phyloP scores from a whole-genome alignment of 2,797 vertebrate genomes.

The Oryzias sinensis region DNA sequence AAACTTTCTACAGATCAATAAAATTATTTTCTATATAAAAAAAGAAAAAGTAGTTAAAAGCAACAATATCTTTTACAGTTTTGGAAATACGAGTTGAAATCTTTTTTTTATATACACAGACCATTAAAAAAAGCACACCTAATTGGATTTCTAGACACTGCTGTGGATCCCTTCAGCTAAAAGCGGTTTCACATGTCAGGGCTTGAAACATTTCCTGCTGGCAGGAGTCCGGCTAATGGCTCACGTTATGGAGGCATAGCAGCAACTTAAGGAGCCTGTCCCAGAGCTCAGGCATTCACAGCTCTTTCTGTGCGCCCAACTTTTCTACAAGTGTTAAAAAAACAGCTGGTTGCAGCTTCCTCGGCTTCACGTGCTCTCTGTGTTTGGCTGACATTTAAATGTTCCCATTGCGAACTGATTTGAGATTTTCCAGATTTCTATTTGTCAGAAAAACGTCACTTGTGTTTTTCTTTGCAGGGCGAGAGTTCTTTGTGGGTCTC shows the following conservation, averaged over 20 bases:
- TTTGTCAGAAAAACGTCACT: neutral
- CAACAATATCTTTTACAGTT: slow-evolving; percentile 39
- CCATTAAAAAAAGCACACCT: slow-evolving; percentile 64
- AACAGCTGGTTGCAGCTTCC: slow-evolving; percentile 15
- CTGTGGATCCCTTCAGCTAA: slow-evolving; percentile 62
- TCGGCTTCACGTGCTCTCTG: slow-evolving; percentile 2
- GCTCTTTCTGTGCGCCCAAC: slow-evolving; percentile 25
- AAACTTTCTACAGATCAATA: no score
- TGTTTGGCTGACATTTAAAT: no score
- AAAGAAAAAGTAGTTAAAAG: no score
- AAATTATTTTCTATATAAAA: no score
- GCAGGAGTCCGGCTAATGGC: slow-evolving; percentile 52
- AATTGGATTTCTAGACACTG: slow-evolving; percentile 74
- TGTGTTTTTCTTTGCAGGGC: slow-evolving; percentile 71
- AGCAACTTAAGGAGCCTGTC: slow-evolving; percentile 48
- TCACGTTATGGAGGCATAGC: slow-evolving; percentile 65
- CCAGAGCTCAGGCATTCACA: slow-evolving; percentile 36
- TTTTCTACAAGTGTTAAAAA: slow-evolving; percentile 20
- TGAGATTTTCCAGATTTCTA: neutral
- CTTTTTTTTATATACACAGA: slow-evolving; percentile 36
- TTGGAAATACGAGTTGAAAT: slow-evolving; percentile 64
- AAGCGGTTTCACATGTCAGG: slow-evolving; percentile 75
- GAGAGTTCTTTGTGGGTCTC: slow-evolving; percentile 97
- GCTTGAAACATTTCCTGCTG: slow-evolving; percentile 76
- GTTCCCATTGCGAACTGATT: neutral